Evolutionary conservation across 1,140 invertebrate genomes (phyloP).

Genomic region (Brachionus manjavacas): DNA sequence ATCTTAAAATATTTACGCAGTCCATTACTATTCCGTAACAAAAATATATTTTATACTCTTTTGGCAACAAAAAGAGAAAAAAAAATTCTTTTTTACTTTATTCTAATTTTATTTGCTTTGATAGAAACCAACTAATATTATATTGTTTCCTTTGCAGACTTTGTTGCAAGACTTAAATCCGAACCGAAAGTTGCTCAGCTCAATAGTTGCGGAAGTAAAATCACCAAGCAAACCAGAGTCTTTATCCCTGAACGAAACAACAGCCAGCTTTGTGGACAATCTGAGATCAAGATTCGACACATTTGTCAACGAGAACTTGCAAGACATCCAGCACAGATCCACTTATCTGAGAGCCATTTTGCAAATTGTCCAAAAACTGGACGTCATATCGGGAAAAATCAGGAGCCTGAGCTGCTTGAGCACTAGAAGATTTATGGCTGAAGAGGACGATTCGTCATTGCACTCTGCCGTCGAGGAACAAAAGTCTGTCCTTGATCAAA

Average conservation of each 20-base stretch:
- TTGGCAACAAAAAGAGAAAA: background rate
- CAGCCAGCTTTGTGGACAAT: background rate
- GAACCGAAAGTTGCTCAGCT: background rate
- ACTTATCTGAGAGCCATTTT: background rate
- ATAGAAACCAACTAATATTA: background rate
- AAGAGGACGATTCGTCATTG: conserved; percentile 33
- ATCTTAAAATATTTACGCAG: background rate
- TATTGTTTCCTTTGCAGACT: background rate
- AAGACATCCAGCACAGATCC: background rate
- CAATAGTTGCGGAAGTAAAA: background rate
- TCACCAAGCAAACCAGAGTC: background rate
- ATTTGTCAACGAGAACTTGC: background rate
- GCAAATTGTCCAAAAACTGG: background rate
- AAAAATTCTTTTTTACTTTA: background rate
- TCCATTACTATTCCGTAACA: background rate
- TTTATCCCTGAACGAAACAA: background rate
- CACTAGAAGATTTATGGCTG: conserved; percentile 15
- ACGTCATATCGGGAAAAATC: background rate
- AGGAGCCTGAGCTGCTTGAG: background rate
- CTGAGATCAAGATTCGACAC: background rate
- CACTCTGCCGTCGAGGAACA: conserved; percentile 32
- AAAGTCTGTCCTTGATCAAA: conserved; percentile 11
- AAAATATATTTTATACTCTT: background rate
- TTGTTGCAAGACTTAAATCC: background rate
- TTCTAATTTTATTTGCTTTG: background rate